Percentiles rank a stretch among this genome's conserved stretches.
Conservation (phyloP, 2,797 vertebrate genomes). For the Buphagus erythrorhynchus region DNA sequence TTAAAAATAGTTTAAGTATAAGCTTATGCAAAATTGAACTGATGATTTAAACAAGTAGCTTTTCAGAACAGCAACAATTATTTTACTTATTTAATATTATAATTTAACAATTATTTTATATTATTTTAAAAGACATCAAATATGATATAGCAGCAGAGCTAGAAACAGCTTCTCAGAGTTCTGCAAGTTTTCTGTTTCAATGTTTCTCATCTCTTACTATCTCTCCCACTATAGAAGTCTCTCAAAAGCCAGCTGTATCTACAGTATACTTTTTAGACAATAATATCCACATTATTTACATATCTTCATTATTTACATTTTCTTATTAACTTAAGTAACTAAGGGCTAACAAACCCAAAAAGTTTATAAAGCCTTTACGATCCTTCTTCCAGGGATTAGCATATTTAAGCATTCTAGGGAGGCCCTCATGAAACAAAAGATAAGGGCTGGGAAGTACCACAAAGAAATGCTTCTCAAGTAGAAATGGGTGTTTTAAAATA, state of each 20-base stretch:
- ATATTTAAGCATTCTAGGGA: constrained; percentile 48
- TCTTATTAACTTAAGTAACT: constrained; percentile 23
- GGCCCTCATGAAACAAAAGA: constrained; percentile 40
- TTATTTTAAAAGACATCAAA: not conserved
- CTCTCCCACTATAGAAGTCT: not conserved
- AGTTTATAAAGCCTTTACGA: not conserved
- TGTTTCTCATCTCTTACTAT: not conserved
- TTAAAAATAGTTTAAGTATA: not conserved
- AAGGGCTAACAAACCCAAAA: not conserved
- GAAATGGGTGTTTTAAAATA: constrained; percentile 4
- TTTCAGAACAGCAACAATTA: not conserved
- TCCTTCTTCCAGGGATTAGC: constrained; percentile 46
- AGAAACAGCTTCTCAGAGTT: not conserved
- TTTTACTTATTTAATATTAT: not conserved
- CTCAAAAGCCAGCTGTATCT: not conserved
- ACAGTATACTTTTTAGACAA: not conserved
- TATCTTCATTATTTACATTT: constrained; percentile 22
- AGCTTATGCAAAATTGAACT: not conserved
- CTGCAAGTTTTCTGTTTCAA: not conserved
- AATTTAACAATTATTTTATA: not conserved
- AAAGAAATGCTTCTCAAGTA: constrained; percentile 24
- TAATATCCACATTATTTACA: not conserved
- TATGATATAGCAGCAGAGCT: not conserved
- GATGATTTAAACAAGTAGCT: not conserved
- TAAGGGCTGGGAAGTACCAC: constrained; percentile 24